phyloP scores from a whole-genome alignment of 2,113 vertebrate genomes.

The Cercopithecus mona region DNA sequence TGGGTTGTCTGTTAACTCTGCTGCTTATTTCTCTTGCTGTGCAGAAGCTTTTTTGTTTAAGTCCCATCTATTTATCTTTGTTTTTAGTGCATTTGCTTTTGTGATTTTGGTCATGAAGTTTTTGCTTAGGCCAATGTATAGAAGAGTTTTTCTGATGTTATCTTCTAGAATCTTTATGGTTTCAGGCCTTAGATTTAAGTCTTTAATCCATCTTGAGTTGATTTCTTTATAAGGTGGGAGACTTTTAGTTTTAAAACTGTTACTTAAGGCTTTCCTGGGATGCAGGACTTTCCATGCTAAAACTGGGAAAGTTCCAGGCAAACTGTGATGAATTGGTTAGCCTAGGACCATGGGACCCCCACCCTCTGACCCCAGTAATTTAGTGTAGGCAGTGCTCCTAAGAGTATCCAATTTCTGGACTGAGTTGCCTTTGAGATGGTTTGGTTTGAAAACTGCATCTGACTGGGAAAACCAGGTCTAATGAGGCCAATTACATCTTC shows the following conservation, averaged over 20 bases:
- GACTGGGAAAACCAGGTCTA: neutral
- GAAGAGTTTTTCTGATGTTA: no score
- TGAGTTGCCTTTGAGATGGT: neutral
- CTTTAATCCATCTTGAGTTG: no score
- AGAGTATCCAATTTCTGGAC: neutral
- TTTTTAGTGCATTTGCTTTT: no score
- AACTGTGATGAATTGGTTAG: neutral
- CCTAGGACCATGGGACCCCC: neutral
- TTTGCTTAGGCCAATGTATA: no score
- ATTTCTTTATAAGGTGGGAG: no score
- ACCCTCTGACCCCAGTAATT: neutral
- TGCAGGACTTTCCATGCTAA: neutral
- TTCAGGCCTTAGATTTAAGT: no score
- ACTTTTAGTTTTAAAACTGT: neutral
- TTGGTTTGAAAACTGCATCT: neutral
- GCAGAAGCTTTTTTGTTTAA: no score
- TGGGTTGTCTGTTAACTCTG: no score
- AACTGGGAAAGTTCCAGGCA: neutral
- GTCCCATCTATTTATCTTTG: no score
- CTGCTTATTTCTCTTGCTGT: no score
- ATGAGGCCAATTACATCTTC: neutral
- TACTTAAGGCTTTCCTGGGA: neutral
- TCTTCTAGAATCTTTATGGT: no score
- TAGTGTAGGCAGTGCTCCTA: neutral
- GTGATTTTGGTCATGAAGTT: no score